These are phyloP conservation scores for Microchrysa polita DNA, from an alignment of 2,888 invertebrate genomes.

Conservation along the genomic window DNA sequence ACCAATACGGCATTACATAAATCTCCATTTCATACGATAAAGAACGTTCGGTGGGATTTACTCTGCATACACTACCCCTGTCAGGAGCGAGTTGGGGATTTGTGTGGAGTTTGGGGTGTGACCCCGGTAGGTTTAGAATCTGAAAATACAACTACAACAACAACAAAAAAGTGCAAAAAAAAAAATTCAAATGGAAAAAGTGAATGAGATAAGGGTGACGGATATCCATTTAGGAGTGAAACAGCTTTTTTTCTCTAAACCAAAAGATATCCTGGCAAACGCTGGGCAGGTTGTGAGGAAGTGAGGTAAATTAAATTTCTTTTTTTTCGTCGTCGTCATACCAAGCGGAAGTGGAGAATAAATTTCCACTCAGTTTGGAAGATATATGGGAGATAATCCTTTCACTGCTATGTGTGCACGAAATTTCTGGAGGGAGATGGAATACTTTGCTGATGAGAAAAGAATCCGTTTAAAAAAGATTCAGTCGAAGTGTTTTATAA, in stretches of 20 bases:
- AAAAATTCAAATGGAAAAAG: not conserved
- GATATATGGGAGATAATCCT: conserved; percentile 38
- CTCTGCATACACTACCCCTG: too few species aligned
- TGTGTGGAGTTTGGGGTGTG: not conserved
- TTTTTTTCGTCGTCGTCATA: conserved; percentile 30
- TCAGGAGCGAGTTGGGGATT: not conserved
- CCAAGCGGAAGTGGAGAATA: conserved; percentile 32
- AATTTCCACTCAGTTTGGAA: conserved; percentile 30
- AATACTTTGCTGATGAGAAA: not conserved
- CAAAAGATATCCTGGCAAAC: conserved; percentile 16
- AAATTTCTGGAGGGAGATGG: not conserved
- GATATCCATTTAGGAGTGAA: conserved; percentile 47
- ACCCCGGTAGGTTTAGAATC: not conserved
- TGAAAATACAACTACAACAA: too few species aligned
- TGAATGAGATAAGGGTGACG: conserved; percentile 47
- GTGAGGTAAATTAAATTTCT: conserved; percentile 50
- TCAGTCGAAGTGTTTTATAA: too few species aligned
- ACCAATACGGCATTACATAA: conserved; percentile 49
- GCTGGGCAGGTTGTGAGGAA: conserved; percentile 35
- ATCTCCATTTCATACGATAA: conserved; percentile 49
- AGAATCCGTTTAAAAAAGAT: too few species aligned
- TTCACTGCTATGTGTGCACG: not conserved
- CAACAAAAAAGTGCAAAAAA: conserved; percentile 24
- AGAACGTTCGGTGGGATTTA: conserved; percentile 36
- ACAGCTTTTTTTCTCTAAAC: conserved; percentile 35